Percentiles rank a stretch among this genome's conserved stretches.
Conservation (phyloP, 1,140 invertebrate species). For the Drosophila neocordata region DNA sequence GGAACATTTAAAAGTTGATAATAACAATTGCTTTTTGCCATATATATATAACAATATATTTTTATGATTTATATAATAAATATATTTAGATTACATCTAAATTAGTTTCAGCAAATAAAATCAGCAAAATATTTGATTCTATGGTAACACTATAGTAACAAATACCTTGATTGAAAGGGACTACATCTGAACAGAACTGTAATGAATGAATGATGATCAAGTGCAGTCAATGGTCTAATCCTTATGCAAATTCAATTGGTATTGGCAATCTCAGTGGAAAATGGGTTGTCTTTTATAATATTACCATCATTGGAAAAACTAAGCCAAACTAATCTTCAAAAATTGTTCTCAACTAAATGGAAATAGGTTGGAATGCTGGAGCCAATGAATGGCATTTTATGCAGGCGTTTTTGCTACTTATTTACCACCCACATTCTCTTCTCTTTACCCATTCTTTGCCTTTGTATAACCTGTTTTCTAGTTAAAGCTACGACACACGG, state of each 20-base stretch:
- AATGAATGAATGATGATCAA: neutral
- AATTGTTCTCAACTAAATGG: constrained; percentile 45
- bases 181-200: too few relatives aligned
- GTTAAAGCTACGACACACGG: constrained; percentile 74
- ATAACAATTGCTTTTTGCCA: too few relatives aligned
- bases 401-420: constrained; percentile 29
- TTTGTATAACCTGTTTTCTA: constrained; percentile 18
- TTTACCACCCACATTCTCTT: neutral
- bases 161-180: too few relatives aligned
- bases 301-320: neutral
- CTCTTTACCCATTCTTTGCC: too few relatives aligned
- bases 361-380: constrained; percentile 37
- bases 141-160: too few relatives aligned
- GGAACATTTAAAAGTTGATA: neutral
- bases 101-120: too few relatives aligned
- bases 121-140: too few relatives aligned
- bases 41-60: too few relatives aligned
- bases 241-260: neutral
- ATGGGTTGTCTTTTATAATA: neutral
- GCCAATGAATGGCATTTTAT: constrained; percentile 70
- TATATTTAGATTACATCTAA: neutral
- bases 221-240: neutral
- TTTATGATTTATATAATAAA: too few relatives aligned
- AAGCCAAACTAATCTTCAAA: constrained; percentile 5
- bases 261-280: neutral